phyloP scores from a whole-genome alignment of 2,797 vertebrate species.

The Sebastes jordani region DNA sequence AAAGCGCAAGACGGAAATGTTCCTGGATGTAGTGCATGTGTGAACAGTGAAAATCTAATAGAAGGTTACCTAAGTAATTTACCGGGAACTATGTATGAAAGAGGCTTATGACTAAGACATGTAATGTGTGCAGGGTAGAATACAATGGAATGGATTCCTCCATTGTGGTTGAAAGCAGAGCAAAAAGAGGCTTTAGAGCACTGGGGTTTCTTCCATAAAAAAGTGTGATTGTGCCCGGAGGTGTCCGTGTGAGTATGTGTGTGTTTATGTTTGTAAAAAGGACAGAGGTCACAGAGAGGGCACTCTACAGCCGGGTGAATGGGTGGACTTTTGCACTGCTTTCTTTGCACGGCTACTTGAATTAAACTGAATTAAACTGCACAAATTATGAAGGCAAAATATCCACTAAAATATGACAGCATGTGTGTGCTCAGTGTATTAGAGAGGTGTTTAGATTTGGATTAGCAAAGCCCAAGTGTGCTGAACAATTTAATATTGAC shows the following conservation, averaged over 20 bases:
- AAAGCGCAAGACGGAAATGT: not conserved
- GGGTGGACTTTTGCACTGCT: not conserved
- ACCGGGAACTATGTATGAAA: not conserved
- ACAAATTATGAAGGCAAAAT: not conserved
- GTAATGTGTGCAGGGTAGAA: not conserved
- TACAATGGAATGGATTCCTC: not conserved
- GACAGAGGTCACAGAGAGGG: constrained; percentile 25
- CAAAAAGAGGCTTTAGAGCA: not conserved
- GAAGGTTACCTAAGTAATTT: not conserved
- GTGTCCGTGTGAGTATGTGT: not conserved
- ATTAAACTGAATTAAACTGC: not conserved
- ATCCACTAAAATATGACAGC: not conserved
- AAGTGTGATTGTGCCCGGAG: constrained; percentile 19
- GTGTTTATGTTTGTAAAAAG: not conserved
- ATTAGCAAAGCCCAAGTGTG: not conserved
- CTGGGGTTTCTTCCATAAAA: constrained; percentile 7
- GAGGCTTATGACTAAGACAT: not conserved
- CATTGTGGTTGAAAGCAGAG: not conserved
- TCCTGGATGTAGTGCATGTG: not conserved
- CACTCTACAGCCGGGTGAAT: not conserved
- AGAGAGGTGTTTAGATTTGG: not conserved
- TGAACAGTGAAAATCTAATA: not conserved
- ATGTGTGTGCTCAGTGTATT: not conserved
- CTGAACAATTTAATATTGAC: not conserved
- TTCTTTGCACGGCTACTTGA: not conserved